Evolutionary conservation across 2,113 vertebrate species (phyloP).

Genomic region (Daubentonia madagascariensis): DNA sequence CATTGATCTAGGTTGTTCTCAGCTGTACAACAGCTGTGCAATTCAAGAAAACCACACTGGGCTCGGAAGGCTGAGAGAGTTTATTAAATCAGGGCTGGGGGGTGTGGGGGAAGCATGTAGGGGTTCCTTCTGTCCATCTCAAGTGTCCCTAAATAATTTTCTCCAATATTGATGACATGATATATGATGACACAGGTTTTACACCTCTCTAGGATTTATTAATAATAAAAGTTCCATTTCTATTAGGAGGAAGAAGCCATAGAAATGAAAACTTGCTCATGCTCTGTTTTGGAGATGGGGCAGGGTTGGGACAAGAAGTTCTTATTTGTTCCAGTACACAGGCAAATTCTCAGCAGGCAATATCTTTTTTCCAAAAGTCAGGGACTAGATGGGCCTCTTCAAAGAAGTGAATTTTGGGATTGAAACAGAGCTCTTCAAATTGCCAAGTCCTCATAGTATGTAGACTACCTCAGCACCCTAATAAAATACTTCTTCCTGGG

Average conservation of each 20-base stretch:
- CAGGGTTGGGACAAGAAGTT: neutral
- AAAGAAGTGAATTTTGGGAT: neutral
- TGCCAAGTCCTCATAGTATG: neutral
- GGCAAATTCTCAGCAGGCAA: neutral
- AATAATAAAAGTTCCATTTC: neutral
- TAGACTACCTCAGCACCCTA: neutral
- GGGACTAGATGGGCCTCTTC: neutral
- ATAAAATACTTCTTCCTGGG: neutral
- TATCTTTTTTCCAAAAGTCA: neutral
- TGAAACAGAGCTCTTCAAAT: neutral
- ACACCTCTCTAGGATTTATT: neutral
- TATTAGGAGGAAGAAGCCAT: neutral
- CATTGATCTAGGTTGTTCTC: constrained; percentile 55
- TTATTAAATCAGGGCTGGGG: constrained; percentile 59
- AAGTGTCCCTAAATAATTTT: neutral
- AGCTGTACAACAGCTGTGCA: constrained; percentile 76
- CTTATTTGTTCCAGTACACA: neutral
- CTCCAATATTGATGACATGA: neutral
- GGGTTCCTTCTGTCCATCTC: neutral
- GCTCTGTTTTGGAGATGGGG: neutral
- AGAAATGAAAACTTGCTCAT: neutral
- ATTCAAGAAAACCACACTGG: constrained; percentile 60
- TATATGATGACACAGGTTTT: neutral
- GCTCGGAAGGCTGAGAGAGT: constrained; percentile 45
- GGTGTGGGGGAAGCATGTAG: too few relatives aligned